Evolutionary conservation across 2,113 vertebrate species (phyloP), one percentile per base, ranked within the genome.

Genomic region (Theristicus caerulescens): DNA sequence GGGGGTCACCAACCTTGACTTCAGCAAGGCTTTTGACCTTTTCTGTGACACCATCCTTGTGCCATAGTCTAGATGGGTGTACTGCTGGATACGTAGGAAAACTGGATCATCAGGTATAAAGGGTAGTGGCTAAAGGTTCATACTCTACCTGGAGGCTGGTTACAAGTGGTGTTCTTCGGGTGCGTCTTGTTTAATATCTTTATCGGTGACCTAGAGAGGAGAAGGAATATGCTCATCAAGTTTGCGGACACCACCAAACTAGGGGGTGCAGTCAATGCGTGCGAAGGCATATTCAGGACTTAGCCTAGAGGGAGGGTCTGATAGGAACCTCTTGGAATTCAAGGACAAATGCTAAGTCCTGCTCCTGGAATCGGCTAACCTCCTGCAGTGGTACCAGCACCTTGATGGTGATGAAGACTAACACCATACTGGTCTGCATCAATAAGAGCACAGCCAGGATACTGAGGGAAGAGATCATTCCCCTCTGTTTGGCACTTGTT

Each of bases 211-310:
- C 24, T 64, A 25, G 59, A 66, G 31, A 47, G 51, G 54, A 57
- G 10, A 8, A n/a, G 13, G 19, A 52, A 46, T 61, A 9, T 0
- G 2, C 16, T 70, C 20, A 25, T 7, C 32, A 57, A 24, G 5
- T 66, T 69, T 57, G 32, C 38, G 36, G 46, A 16, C 61, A 66
- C 0, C 21, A 7, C 34, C 5, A 1, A 29, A 16, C 31, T 38
- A 5, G 4, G 14, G 19, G 6, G 8, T 40, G 20, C 29, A 59
- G 31, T 38, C n/a, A 18, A 3, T 47, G 20, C 0, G 0, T 0
- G 1, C 1, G 5, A 40, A 88, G 29, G 16, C 0, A 0, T 32
- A 25, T 61, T 86, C 16, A 18, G 16, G 31, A 32, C 26, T 36
- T 40, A 5, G 11, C 18, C 61, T 74, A 31, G 32, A 59, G 25